Conservation (phyloP, 2,888 invertebrate genomes). For the Nysson spinosus region DNA sequence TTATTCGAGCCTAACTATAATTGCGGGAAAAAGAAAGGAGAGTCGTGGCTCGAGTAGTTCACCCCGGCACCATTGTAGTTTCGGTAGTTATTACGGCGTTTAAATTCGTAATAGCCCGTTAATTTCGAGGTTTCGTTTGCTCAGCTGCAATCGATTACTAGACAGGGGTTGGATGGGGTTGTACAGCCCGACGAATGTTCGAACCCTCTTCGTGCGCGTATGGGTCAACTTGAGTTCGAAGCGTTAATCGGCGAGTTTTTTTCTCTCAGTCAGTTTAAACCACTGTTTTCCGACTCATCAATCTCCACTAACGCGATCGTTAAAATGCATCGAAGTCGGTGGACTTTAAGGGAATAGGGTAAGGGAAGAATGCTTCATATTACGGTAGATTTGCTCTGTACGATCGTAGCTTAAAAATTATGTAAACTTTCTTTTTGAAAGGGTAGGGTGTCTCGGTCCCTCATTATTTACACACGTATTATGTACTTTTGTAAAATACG, state of each 20-base stretch:
- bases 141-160: constrained; percentile 70
- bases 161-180: constrained; percentile 6
- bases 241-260: constrained; percentile 52
- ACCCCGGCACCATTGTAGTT: background rate
- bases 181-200: constrained; percentile 10
- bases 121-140: constrained; percentile 71
- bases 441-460: constrained; percentile 25
- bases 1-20: constrained; percentile 41
- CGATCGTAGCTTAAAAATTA: too few relatives aligned
- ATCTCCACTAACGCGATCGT: constrained; percentile 59
- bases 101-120: constrained; percentile 72
- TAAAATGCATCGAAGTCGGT: constrained; percentile 65
- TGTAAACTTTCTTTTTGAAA: constrained; percentile 42
- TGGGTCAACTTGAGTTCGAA: constrained; percentile 28
- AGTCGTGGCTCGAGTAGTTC: constrained; percentile 8
- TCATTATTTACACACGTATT: constrained; percentile 61
- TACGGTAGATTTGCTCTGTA: too few relatives aligned
- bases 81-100: constrained; percentile 55
- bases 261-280: constrained; percentile 50
- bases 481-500: constrained; percentile 49
- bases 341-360: constrained; percentile 19
- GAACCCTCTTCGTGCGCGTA: constrained; percentile 18
- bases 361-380: constrained; percentile 8
- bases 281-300: constrained; percentile 62
- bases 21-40: constrained; percentile 4